Conservation (phyloP, 2,113 vertebrate species). For the Columbina picui region DNA sequence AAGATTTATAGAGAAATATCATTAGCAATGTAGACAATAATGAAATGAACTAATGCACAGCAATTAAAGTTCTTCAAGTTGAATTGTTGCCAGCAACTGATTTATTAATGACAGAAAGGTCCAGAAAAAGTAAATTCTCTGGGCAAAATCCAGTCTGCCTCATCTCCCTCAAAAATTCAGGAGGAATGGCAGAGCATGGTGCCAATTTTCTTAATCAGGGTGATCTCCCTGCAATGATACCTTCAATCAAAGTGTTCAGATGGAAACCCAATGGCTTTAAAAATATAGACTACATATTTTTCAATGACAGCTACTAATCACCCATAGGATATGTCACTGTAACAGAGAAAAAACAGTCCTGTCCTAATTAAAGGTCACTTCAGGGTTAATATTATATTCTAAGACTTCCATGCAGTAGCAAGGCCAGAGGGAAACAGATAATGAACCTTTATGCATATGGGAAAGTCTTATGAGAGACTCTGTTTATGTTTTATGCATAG, state of each 20-base stretch:
- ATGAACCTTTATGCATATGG: neutral
- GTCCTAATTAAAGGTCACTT: neutral
- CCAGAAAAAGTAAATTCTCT: neutral
- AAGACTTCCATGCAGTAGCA: neutral
- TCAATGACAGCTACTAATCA: neutral
- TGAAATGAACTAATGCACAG: constrained; percentile 26
- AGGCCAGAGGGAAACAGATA: neutral
- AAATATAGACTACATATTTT: neutral
- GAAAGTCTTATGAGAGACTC: neutral
- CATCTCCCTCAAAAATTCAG: neutral
- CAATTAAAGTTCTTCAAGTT: constrained; percentile 33
- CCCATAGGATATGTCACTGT: neutral
- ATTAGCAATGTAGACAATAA: neutral
- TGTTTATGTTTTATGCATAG: neutral
- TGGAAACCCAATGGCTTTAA: neutral
- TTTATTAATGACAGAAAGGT: constrained; percentile 14
- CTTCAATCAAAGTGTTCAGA: neutral
- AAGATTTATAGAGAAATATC: constrained; percentile 29
- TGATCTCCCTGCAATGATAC: neutral
- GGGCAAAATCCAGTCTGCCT: neutral
- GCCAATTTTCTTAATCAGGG: neutral
- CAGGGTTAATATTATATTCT: constrained; percentile 22
- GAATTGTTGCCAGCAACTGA: neutral
- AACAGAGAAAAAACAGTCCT: neutral
- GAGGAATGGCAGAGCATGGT: neutral